phyloP scores from a whole-genome alignment of 2,888 invertebrate species.

The Nemotelus pantherinus region DNA sequence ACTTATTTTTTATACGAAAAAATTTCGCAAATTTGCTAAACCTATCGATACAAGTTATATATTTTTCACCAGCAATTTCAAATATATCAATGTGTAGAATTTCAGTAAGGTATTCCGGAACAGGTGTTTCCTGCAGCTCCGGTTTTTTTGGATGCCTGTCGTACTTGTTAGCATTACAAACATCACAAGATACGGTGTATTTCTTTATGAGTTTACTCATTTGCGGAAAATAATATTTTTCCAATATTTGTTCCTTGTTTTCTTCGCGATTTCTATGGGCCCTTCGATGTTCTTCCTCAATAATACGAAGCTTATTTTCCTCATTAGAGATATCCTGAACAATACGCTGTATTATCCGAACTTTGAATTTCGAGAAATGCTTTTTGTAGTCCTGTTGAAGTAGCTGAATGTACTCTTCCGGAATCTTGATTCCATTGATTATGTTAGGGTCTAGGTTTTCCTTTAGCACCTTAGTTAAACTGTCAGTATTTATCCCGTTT shows the following conservation, averaged over 20 bases:
- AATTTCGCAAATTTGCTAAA: conserved; percentile 13
- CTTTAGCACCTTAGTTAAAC: neutral
- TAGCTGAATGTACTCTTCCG: neutral
- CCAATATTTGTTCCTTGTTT: conserved; percentile 22
- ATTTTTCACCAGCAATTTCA: conserved; percentile 7
- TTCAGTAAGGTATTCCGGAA: conserved; percentile 29
- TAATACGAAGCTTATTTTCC: too few relatives aligned
- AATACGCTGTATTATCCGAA: neutral
- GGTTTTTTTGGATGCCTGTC: too few relatives aligned
- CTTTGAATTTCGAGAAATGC: neutral
- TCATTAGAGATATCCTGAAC: neutral
- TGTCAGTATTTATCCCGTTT: neutral
- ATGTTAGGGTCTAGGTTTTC: neutral
- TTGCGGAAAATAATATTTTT: neutral
- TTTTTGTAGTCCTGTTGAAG: neutral
- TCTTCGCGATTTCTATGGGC: too few relatives aligned
- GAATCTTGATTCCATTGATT: conserved; percentile 10
- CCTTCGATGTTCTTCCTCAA: too few relatives aligned
- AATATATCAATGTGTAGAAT: conserved; percentile 31
- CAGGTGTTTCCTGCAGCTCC: conserved; percentile 31
- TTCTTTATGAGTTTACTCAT: neutral
- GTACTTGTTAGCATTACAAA: conserved; percentile 37
- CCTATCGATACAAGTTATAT: neutral
- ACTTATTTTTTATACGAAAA: neutral
- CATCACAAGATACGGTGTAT: conserved; percentile 13